Evolutionary conservation across 2,888 invertebrate species (phyloP).

Genomic region (Platycheirus rosarum): DNA sequence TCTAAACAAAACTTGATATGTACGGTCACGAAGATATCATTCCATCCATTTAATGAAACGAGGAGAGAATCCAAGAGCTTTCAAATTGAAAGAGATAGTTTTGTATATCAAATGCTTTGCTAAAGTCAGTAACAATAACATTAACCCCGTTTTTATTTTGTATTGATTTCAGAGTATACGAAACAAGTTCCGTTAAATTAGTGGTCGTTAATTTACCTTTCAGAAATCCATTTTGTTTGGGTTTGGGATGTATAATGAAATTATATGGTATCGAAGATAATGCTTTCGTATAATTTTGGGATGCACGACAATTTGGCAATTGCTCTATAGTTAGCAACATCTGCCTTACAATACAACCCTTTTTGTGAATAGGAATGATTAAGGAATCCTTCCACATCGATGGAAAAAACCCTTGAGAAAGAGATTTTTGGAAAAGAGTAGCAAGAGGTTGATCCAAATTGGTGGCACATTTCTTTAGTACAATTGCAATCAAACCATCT

Average conservation of each 20-base stretch:
- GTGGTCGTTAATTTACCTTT: neutral
- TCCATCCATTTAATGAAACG: neutral
- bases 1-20: neutral
- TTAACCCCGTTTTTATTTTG: neutral
- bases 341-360: neutral
- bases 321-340: conserved; percentile 5
- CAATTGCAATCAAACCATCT: neutral
- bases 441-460: neutral
- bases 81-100: neutral
- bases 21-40: neutral
- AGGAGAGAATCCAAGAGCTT: neutral
- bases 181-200: neutral
- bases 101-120: neutral
- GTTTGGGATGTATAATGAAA: neutral
- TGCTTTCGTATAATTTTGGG: neutral
- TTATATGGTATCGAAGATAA: neutral
- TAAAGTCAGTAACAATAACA: neutral
- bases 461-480: neutral
- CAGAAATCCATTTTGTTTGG: neutral
- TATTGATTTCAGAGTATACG: neutral
- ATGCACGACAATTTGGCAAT: conserved; percentile 5
- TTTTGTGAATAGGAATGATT: neutral
- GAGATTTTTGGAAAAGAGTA: neutral
- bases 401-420: neutral
- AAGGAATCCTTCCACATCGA: neutral